Conservation (phyloP, 1,140 invertebrate genomes). For the Cepaea nemoralis region DNA sequence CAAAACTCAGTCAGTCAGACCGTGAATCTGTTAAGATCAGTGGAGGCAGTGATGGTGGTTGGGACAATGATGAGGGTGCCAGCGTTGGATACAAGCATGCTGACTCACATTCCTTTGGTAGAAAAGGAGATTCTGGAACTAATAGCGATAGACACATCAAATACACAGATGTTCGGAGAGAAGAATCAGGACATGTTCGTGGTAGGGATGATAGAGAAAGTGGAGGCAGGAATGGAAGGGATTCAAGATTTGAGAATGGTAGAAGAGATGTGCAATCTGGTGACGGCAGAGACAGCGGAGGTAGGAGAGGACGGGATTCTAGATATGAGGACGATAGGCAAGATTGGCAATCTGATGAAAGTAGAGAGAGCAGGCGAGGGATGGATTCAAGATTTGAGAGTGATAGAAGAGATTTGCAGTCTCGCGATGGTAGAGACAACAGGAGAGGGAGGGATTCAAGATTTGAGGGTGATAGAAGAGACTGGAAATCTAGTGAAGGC, state of each 20-base stretch:
- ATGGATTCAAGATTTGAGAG: background rate
- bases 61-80: background rate
- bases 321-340: background rate
- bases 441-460: background rate
- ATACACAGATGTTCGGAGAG: too few relatives aligned
- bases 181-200: too few relatives aligned
- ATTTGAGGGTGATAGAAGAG: slow-evolving; percentile 3
- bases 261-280: too few relatives aligned
- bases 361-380: background rate
- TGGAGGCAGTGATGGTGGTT: background rate
- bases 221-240: background rate
- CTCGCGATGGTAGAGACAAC: background rate
- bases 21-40: background rate
- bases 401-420: background rate
- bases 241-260: background rate
- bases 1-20: background rate
- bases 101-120: background rate
- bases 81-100: background rate
- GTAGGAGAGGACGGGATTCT: background rate
- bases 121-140: too few relatives aligned
- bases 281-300: background rate
- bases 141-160: too few relatives aligned
- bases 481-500: background rate
- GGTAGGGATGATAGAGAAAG: background rate
- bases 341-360: background rate